These are phyloP conservation scores for Bos taurus DNA, from an alignment of 2,113 vertebrate genomes.

Conservation along the genomic window DNA sequence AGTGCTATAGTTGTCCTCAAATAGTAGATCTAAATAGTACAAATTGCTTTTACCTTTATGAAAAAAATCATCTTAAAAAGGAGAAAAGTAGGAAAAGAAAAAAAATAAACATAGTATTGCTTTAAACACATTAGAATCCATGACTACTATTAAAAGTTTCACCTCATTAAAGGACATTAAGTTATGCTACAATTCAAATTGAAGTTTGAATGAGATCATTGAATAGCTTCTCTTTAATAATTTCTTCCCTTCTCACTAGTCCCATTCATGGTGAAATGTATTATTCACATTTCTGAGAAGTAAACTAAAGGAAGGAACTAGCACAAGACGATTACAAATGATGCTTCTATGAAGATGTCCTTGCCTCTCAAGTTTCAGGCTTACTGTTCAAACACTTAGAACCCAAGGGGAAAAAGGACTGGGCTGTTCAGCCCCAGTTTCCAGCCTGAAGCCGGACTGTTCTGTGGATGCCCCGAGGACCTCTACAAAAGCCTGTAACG, in stretches of 20 bases:
- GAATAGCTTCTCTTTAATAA: background rate
- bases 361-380: slow-evolving; percentile 30
- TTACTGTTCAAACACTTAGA: background rate
- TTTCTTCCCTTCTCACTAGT: background rate
- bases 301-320: background rate
- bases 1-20: background rate
- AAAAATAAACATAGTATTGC: background rate
- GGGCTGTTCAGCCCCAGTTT: background rate
- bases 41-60: background rate
- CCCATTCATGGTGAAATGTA: background rate
- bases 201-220: background rate
- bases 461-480: background rate
- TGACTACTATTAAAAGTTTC: background rate
- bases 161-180: background rate
- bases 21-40: background rate
- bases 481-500: background rate
- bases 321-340: background rate
- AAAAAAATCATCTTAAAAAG: background rate
- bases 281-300: slow-evolving; percentile 2
- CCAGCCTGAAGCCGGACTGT: background rate
- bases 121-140: background rate
- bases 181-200: background rate
- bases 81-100: background rate
- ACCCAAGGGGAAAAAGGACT: background rate
- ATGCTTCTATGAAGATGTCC: slow-evolving; percentile 9